Evolutionary conservation across 2,888 invertebrate species (phyloP).

Genomic region (Sialis lutaria): DNA sequence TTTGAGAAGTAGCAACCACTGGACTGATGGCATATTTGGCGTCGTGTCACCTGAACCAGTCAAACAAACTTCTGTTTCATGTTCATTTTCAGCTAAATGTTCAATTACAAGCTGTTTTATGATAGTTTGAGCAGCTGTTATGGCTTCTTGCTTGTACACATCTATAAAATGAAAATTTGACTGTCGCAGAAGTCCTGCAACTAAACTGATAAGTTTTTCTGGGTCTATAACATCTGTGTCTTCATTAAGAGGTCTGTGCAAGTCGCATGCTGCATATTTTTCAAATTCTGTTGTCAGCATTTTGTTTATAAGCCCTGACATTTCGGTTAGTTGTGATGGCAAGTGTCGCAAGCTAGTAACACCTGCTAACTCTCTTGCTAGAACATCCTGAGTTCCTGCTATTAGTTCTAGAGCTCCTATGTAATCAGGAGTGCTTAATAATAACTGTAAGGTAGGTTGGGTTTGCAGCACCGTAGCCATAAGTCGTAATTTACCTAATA

Average conservation of each 20-base stretch:
- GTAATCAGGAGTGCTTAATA: conserved; percentile 90
- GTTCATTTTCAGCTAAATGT: conserved; percentile 39
- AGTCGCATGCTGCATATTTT: conserved; percentile 75
- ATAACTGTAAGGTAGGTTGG: conserved; percentile 88
- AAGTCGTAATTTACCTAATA: conserved; percentile 62
- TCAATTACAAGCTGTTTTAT: conserved; percentile 82
- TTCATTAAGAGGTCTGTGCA: conserved; percentile 60
- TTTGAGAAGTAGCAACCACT: conserved; percentile 23
- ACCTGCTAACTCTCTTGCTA: conserved; percentile 77
- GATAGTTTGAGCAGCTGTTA: conserved; percentile 71
- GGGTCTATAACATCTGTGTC: conserved; percentile 50
- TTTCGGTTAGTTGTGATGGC: conserved; percentile 87
- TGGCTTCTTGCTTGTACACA: conserved; percentile 73
- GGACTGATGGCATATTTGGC: conserved; percentile 21
- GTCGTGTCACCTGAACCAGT: conserved; percentile 29
- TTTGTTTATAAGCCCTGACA: conserved; percentile 89
- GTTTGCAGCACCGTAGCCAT: conserved; percentile 96
- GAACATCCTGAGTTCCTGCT: conserved; percentile 86
- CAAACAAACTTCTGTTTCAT: conserved; percentile 33
- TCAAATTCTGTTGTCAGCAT: conserved; percentile 94
- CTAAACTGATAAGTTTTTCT: conserved; percentile 74
- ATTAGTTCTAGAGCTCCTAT: conserved; percentile 95
- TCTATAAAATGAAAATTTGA: conserved; percentile 80
- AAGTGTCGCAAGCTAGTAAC: conserved; percentile 91
- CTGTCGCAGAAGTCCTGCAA: conserved; percentile 77